Base-by-base conservation (phyloP, 2,113 vertebrate genomes). In the Heterotis niloticus region DNA sequence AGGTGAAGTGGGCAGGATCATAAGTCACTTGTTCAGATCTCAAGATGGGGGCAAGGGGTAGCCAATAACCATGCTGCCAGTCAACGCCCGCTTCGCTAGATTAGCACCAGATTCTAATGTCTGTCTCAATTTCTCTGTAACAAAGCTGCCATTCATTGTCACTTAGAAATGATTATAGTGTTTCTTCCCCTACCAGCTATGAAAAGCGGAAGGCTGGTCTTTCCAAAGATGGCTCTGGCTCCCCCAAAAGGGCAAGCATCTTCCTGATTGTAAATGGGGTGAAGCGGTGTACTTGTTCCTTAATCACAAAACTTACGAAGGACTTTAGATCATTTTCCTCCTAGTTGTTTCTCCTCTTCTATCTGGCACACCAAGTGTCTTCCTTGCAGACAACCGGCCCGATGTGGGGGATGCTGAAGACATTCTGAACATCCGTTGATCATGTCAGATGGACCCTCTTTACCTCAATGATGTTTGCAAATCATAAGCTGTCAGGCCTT, bases 351-450 rank as follows among this genome's bases (percentile, higher is more conserved):
- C 88, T 86, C 84, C 85, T 84, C 83, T 89, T 88, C 88, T 89
- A 85, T 79, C 84, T 90, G 88, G 88, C 88, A 89, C 86, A 88
- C 81, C 87, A 85, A 85, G 77, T 76, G 86, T 88, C 86, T 62
- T 91, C 90, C 90, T 86, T 87, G 87, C 88, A 91, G 88, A 90
- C 83, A 23, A 86, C 88, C 90, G 90, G 91, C n/a, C n/a, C 89
- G 89, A 91, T 89, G 89, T 86, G 80, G 89, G 89, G 34, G 89
- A 90, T 89, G 85, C 84, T 85, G 83, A 88, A 91, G 88, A 86
- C 88, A 89, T 89, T 86, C 89, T 86, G 90, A 89, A 85, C 88
- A 86, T 90, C 88, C 88, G 87, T 86, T 66, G 18, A 66, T 66
- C 14, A 66, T 11, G 80, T 74, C 65, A 87, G 87, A 82, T 85